These are phyloP conservation scores for Hydrocynus forskahlii DNA, from an alignment of 2,797 vertebrate genomes.

Conservation along the genomic window DNA sequence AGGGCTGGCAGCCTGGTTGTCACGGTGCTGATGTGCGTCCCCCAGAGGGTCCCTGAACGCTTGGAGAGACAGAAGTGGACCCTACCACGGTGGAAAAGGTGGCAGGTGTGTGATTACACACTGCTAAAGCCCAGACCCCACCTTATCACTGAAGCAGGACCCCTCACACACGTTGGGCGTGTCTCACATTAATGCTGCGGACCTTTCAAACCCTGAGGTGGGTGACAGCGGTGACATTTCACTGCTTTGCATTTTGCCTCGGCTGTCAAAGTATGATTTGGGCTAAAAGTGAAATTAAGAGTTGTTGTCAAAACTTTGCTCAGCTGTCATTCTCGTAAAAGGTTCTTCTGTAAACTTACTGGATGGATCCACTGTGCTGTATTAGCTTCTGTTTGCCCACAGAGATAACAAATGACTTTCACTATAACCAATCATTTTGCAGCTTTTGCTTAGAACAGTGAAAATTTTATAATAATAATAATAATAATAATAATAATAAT, in stretches of 20 bases:
- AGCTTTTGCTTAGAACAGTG: too few species aligned
- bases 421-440: too few species aligned
- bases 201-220: slow-evolving; percentile 22
- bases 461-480: too few species aligned
- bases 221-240: slow-evolving; percentile 56
- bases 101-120: slow-evolving; percentile 54
- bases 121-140: background rate
- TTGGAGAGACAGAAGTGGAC: slow-evolving; percentile 27
- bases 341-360: background rate
- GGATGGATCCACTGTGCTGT: too few species aligned
- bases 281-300: slow-evolving; percentile 34
- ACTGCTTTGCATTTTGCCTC: slow-evolving; percentile 42
- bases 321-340: slow-evolving; percentile 2
- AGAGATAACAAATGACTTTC: too few species aligned
- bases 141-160: slow-evolving; percentile 32
- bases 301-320: slow-evolving; percentile 35
- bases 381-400: background rate
- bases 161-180: slow-evolving; percentile 10
- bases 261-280: slow-evolving; percentile 49
- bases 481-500: too few species aligned
- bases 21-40: slow-evolving; percentile 3
- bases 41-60: slow-evolving; percentile 24
- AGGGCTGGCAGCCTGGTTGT: slow-evolving; percentile 63
- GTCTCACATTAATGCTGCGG: slow-evolving; percentile 25
- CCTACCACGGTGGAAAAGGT: slow-evolving; percentile 24